Conservation (phyloP, 2,113 vertebrate species). For the Triplophysa tibetana region DNA sequence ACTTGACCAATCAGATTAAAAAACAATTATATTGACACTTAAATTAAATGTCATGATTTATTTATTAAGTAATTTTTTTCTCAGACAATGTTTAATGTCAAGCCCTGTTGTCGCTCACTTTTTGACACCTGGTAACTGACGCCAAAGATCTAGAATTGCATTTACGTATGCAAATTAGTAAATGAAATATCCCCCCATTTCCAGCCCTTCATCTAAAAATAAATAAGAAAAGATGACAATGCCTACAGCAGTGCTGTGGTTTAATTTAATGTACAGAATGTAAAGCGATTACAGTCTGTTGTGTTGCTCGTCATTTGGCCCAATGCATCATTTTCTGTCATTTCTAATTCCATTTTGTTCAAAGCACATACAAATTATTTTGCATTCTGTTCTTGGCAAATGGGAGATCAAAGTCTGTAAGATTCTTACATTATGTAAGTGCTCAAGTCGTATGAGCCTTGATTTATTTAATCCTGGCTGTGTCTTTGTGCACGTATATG, state of each 20-base stretch:
- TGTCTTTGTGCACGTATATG: neutral
- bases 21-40: too few species aligned
- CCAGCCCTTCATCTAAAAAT: neutral
- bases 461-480: neutral
- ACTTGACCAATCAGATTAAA: too few species aligned
- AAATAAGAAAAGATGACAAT: neutral
- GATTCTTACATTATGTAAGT: neutral
- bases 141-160: too few species aligned
- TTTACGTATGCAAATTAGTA: too few species aligned
- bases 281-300: neutral
- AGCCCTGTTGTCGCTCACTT: too few species aligned
- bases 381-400: conserved; percentile 11
- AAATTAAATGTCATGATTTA: too few species aligned
- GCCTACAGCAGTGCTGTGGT: neutral
- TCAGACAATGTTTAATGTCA: too few species aligned
- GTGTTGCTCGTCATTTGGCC: neutral
- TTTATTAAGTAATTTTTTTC: too few species aligned
- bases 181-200: too few species aligned
- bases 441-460: neutral
- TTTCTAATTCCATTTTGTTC: conserved; percentile 1
- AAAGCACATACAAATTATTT: conserved; percentile 6
- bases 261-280: neutral
- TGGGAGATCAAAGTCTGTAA: conserved; percentile 17
- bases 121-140: too few species aligned
- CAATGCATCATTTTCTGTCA: neutral